These are phyloP conservation scores for Ophthalmolycus amberensis DNA, from an alignment of 2,113 vertebrate species.

Conservation along the genomic window DNA sequence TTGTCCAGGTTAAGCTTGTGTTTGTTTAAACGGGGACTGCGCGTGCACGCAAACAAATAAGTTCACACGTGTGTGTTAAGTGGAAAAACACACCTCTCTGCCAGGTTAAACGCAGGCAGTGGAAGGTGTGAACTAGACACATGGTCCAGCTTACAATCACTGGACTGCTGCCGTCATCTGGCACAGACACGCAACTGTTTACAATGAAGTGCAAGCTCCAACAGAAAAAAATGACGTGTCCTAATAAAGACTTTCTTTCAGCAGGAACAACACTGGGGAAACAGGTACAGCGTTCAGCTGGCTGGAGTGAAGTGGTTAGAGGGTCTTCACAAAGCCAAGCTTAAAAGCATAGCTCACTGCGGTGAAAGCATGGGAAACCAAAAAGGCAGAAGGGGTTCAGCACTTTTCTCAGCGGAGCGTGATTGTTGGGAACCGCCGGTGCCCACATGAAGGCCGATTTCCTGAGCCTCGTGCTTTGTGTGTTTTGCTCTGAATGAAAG, in stretches of 20 bases:
- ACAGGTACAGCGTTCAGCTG: neutral
- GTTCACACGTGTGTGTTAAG: slow-evolving; percentile 12
- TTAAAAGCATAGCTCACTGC: neutral
- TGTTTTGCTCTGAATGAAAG: slow-evolving; percentile 25
- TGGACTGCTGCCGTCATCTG: slow-evolving; percentile 29
- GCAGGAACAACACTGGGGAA: neutral
- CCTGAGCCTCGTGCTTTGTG: slow-evolving; percentile 35
- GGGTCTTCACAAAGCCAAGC: neutral
- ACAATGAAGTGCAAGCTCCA: slow-evolving; percentile 15
- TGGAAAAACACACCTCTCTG: slow-evolving; percentile 57
- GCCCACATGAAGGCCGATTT: slow-evolving; percentile 16
- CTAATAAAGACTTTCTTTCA: neutral
- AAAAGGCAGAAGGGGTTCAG: neutral
- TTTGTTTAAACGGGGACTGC: slow-evolving; percentile 16
- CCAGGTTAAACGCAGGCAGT: slow-evolving; percentile 9
- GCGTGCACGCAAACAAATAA: neutral
- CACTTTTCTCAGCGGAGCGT: neutral
- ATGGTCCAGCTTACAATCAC: slow-evolving; percentile 20
- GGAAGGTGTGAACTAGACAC: slow-evolving; percentile 51
- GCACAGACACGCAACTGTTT: slow-evolving; percentile 34
- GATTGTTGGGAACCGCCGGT: neutral
- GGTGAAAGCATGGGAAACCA: neutral
- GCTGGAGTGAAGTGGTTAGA: neutral
- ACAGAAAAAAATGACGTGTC: neutral
- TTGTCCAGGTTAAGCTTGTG: neutral